These are phyloP conservation scores for Dicrurus megarhynchus DNA, from an alignment of 2,113 vertebrate species.

Conservation along the genomic window DNA sequence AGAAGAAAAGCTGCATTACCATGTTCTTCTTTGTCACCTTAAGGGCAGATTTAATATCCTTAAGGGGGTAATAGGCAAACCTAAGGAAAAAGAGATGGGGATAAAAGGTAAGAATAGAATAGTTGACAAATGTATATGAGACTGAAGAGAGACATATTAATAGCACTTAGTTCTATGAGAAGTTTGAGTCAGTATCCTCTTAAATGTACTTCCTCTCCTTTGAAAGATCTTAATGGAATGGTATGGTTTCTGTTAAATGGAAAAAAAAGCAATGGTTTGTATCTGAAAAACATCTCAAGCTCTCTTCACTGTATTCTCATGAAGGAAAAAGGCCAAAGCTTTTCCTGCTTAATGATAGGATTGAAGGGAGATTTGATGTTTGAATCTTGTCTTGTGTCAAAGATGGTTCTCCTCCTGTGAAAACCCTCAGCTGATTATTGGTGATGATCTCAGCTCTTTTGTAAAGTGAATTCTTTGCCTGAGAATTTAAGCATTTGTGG, in stretches of 20 bases:
- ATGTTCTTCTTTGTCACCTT: not conserved
- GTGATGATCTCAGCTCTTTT: not conserved
- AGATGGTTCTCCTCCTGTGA: not conserved
- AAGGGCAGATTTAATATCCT: not conserved
- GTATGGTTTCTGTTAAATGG: not conserved
- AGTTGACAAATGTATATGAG: not conserved
- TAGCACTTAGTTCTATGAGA: not conserved
- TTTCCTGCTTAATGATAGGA: not conserved
- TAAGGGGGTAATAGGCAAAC: not conserved
- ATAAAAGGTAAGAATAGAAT: not conserved
- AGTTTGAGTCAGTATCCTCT: not conserved
- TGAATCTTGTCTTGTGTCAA: not conserved
- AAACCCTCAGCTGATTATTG: not conserved
- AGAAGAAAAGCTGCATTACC: not conserved
- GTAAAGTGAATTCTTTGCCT: not conserved
- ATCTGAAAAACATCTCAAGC: not conserved
- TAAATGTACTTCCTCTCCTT: not conserved
- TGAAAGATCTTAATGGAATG: not conserved
- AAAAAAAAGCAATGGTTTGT: not conserved
- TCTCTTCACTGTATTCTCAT: not conserved
- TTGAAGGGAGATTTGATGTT: not conserved
- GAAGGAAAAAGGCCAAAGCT: not conserved
- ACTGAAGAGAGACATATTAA: not conserved
- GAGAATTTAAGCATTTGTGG: not conserved
- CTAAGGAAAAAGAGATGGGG: not conserved